phyloP scores from a whole-genome alignment of 2,113 vertebrate genomes.

The Poeciliopsis retropinna region DNA sequence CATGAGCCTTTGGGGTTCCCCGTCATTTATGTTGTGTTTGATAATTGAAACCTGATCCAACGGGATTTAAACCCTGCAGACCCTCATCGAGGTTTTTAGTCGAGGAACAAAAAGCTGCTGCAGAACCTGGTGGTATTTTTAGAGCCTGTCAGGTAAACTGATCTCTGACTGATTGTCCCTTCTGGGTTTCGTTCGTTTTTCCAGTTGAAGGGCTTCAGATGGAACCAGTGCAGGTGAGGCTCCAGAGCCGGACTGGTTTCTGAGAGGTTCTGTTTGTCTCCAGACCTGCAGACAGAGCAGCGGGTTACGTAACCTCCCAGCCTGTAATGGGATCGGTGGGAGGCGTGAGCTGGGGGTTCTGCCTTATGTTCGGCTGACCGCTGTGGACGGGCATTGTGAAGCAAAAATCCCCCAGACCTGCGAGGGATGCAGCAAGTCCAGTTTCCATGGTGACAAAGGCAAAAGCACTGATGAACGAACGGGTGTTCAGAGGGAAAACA shows the following conservation, averaged over 20 bases:
- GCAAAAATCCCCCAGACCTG: conserved; percentile 41
- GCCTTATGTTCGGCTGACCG: conserved; percentile 23
- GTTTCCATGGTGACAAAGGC: conserved; percentile 85
- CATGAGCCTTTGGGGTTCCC: conserved; percentile 1
- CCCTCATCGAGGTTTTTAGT: background rate
- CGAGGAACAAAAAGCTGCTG: background rate
- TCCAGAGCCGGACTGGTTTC: too few relatives aligned
- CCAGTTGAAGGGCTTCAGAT: conserved; percentile 4
- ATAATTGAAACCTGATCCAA: background rate
- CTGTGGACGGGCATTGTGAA: conserved; percentile 48
- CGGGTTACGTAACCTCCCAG: conserved; percentile 55
- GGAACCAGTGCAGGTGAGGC: conserved; percentile 4
- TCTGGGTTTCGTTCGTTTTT: background rate
- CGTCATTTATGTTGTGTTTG: background rate
- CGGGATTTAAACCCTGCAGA: background rate
- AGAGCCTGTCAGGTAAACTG: conserved; percentile 18
- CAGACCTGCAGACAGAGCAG: conserved; percentile 32
- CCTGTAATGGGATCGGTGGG: background rate
- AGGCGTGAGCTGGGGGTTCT: conserved; percentile 23
- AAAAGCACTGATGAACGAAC: conserved; percentile 76
- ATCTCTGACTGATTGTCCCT: conserved; percentile 20
- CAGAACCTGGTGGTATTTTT: conserved; percentile 30
- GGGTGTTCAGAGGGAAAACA: conserved; percentile 67
- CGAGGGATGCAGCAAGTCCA: conserved; percentile 75
- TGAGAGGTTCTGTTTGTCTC: conserved; percentile 6